phyloP scores from a whole-genome alignment of 2,797 vertebrate genomes.

The Xenentodon cancila region DNA sequence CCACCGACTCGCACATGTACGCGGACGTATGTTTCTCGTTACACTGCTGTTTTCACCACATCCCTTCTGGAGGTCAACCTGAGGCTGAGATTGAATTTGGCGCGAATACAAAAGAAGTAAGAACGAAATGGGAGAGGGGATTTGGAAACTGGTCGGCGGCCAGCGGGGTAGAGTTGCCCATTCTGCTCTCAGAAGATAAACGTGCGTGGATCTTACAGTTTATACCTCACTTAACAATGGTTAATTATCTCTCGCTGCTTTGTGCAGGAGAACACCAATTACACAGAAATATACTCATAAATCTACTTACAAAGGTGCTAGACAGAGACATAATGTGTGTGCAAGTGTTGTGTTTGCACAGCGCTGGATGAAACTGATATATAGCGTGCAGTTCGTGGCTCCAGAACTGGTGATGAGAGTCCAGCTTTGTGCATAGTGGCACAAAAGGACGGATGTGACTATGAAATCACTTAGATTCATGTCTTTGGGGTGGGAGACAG shows the following conservation, averaged over 20 bases:
- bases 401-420: slow-evolving; percentile 48
- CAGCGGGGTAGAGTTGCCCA: slow-evolving; percentile 19
- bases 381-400: slow-evolving; percentile 15
- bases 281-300: slow-evolving; percentile 49
- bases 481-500: slow-evolving; percentile 67
- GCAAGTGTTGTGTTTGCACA: neutral
- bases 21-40: slow-evolving; percentile 12
- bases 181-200: slow-evolving; percentile 55
- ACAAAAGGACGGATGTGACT: slow-evolving; percentile 50
- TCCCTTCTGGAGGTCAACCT: slow-evolving; percentile 35
- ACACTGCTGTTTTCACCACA: neutral
- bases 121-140: slow-evolving; percentile 39
- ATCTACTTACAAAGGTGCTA: slow-evolving; percentile 49
- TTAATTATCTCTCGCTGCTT: slow-evolving; percentile 63
- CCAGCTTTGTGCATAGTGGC: slow-evolving; percentile 45
- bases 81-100: slow-evolving; percentile 30
- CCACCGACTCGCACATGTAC: neutral
- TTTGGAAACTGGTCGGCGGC: slow-evolving; percentile 52
- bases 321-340: slow-evolving; percentile 4
- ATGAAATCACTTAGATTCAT: slow-evolving; percentile 69
- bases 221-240: slow-evolving; percentile 66
- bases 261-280: slow-evolving; percentile 59
- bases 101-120: slow-evolving; percentile 23
- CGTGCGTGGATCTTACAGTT: slow-evolving; percentile 51
- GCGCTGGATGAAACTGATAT: slow-evolving; percentile 36